Conservation (phyloP, 2,797 vertebrate species). For the Nyctalus aviator region DNA sequence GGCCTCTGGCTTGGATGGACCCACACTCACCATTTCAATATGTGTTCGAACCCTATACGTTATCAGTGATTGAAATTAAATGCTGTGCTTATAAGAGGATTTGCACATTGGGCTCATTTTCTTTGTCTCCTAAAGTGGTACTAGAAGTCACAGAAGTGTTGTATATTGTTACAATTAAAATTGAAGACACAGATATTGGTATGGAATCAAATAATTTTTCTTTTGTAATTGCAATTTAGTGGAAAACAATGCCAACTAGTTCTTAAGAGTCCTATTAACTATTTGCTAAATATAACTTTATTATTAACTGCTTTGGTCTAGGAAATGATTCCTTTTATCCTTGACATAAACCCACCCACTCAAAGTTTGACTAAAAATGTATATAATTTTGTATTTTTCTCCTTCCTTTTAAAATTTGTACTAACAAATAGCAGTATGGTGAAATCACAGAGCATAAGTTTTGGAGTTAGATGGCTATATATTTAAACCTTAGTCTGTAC, state of each 20-base stretch:
- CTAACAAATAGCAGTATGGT: not conserved
- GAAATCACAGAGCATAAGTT: not conserved
- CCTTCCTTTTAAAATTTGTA: not conserved
- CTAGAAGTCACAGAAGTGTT: not conserved
- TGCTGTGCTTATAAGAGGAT: not conserved
- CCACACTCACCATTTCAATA: not conserved
- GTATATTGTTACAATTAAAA: not conserved
- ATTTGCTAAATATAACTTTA: not conserved
- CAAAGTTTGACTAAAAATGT: not conserved
- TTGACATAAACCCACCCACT: accelerated
- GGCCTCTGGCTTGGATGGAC: not conserved
- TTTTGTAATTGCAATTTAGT: not conserved
- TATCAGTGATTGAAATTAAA: not conserved
- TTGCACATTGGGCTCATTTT: not conserved
- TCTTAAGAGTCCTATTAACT: not conserved
- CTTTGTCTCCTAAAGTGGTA: not conserved
- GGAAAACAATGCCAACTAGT: not conserved
- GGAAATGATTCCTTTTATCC: not conserved
- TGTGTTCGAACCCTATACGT: not conserved
- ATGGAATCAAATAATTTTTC: not conserved
- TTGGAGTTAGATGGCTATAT: not conserved
- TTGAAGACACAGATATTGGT: not conserved
- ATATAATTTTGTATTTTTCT: not conserved
- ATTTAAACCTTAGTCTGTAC: not conserved
- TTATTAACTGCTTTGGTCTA: not conserved